Conservation (phyloP, 2,888 invertebrate genomes). For the Anorthoa munda region DNA sequence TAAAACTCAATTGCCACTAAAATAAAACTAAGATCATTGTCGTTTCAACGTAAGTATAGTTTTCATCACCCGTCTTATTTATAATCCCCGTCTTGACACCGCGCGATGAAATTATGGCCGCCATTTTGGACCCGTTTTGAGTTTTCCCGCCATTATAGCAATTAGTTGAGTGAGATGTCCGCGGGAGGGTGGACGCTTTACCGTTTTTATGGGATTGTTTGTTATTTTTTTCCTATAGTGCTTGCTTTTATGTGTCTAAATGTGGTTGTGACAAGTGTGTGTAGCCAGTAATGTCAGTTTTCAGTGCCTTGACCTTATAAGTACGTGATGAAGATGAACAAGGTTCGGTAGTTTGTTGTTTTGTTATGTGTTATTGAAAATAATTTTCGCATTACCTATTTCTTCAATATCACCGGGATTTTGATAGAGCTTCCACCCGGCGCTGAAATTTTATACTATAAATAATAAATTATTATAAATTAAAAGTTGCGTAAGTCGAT, state of each 20-base stretch:
- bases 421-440: no score
- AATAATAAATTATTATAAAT: no score
- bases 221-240: conserved; percentile 72
- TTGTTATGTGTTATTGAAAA: not conserved
- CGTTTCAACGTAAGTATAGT: conserved; percentile 86
- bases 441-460: not conserved
- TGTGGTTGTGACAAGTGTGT: conserved; percentile 56
- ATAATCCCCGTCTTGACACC: conserved; percentile 85
- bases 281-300: conserved; percentile 11
- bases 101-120: conserved; percentile 85
- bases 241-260: conserved; percentile 58
- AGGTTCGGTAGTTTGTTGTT: conserved; percentile 18
- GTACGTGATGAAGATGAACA: conserved; percentile 1
- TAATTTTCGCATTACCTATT: not conserved
- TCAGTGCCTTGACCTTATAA: conserved; percentile 15
- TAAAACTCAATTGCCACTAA: conserved; percentile 74
- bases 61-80: conserved; percentile 89
- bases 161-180: conserved; percentile 91
- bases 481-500: not conserved
- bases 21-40: conserved; percentile 87
- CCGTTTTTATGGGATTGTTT: conserved; percentile 82
- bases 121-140: conserved; percentile 84
- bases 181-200: conserved; percentile 82
- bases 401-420: not conserved
- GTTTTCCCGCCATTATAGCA: conserved; percentile 88